These are phyloP conservation scores for Cordilura impudica DNA, from an alignment of 2,888 invertebrate genomes.

Conservation along the genomic window DNA sequence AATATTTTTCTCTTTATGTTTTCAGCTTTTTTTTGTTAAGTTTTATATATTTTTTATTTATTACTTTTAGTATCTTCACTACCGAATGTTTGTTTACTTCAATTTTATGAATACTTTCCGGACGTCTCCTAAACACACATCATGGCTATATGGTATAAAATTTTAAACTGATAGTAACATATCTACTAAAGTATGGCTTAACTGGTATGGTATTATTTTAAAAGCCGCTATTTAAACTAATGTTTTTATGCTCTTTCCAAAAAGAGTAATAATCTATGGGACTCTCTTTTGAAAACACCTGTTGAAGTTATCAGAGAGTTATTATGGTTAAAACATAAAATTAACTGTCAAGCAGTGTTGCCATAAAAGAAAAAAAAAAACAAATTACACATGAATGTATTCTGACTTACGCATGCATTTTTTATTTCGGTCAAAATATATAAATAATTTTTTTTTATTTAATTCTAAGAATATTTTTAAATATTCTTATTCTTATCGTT, in stretches of 20 bases:
- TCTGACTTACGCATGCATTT: no score
- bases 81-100: not conserved
- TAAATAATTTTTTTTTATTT: no score
- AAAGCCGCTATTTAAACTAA: slow-evolving; percentile 50
- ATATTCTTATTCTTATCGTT: no score
- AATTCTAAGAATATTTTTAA: no score
- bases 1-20: no score
- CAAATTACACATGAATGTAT: no score
- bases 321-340: not conserved
- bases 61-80: no score
- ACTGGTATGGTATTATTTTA: slow-evolving; percentile 23
- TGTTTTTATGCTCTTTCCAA: slow-evolving; percentile 17
- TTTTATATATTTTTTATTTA: no score
- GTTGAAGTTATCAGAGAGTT: not conserved
- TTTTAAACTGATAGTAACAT: slow-evolving; percentile 52
- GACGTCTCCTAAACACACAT: slow-evolving; percentile 33
- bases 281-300: slow-evolving; percentile 19
- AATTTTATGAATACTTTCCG: slow-evolving; percentile 1
- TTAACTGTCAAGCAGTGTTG: no score
- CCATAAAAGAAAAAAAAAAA: no score
- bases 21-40: no score
- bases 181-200: slow-evolving; percentile 23
- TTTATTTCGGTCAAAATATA: no score
- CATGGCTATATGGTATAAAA: slow-evolving; percentile 44
- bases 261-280: not conserved